A percentile compares a stretch with the other conserved stretches of the same genome.
These are phyloP conservation scores for Poecilia velifera DNA, from an alignment of 2,797 vertebrate genomes.

Conservation along the genomic window DNA sequence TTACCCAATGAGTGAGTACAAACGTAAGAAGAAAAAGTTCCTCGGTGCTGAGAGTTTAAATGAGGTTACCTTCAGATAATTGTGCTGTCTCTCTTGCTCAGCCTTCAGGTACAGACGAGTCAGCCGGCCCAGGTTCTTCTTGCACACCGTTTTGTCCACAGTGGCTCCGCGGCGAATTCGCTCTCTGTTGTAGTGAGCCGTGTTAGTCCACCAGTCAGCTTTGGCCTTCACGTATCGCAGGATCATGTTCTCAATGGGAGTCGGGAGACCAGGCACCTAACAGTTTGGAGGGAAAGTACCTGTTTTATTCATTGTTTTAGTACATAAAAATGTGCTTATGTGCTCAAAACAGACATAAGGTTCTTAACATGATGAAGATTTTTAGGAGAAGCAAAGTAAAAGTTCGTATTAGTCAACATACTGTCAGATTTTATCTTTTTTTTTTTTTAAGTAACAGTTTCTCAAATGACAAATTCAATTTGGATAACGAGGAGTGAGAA, in stretches of 20 bases:
- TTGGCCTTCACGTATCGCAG: slow-evolving; percentile 98
- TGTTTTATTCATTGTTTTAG: background rate
- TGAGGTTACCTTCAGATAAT: slow-evolving; percentile 90
- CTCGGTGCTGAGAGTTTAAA: background rate
- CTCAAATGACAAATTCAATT: background rate
- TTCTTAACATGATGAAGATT: background rate
- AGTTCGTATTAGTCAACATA: background rate
- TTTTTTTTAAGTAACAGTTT: background rate
- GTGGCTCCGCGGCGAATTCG: slow-evolving; percentile 97
- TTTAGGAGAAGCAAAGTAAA: background rate
- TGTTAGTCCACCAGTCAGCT: slow-evolving; percentile 99
- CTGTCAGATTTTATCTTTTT: background rate
- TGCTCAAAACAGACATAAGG: background rate
- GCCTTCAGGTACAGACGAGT: slow-evolving; percentile 97
- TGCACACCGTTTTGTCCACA: slow-evolving; percentile 98
- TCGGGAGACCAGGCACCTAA: slow-evolving; percentile 96
- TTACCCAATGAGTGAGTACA: background rate
- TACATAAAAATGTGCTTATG: background rate
- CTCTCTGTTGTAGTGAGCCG: slow-evolving; percentile 98
- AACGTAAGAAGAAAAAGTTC: background rate
- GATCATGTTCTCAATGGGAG: slow-evolving; percentile 99
- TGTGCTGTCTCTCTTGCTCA: slow-evolving; percentile 98
- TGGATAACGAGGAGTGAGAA: background rate
- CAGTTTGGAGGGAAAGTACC: background rate
- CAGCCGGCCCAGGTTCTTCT: slow-evolving; percentile 97